Evolutionary conservation across 2,888 invertebrate species (phyloP).

Genomic region (Agrilus biguttatus): DNA sequence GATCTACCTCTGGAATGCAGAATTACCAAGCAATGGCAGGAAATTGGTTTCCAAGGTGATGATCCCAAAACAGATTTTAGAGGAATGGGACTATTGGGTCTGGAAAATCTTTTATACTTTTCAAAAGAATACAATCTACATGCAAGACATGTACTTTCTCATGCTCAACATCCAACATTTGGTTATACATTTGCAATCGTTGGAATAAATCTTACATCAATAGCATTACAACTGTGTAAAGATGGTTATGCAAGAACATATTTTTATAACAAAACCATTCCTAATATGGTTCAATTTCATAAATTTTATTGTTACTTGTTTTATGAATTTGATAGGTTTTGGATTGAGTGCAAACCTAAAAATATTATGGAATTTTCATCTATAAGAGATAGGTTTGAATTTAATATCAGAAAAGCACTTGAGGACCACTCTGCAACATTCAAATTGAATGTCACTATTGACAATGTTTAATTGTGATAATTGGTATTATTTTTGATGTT

Average conservation of each 20-base stretch:
- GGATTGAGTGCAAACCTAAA: constrained; percentile 81
- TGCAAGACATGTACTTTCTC: constrained; percentile 69
- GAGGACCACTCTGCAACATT: constrained; percentile 57
- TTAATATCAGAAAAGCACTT: constrained; percentile 50
- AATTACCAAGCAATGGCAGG: constrained; percentile 86
- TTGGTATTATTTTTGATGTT: no score
- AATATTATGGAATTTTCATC: constrained; percentile 93
- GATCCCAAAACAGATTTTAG: constrained; percentile 98
- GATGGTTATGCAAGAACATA: constrained; percentile 78
- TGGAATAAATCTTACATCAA: constrained; percentile 88
- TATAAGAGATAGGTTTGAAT: constrained; percentile 75
- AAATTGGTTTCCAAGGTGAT: constrained; percentile 94
- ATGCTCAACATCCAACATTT: constrained; percentile 77
- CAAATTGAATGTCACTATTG: constrained; percentile 65
- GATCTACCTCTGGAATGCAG: constrained; percentile 53
- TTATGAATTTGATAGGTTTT: constrained; percentile 87
- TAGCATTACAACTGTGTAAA: constrained; percentile 70
- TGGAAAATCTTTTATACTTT: constrained; percentile 84
- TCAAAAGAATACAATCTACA: constrained; percentile 65
- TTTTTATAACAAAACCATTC: constrained; percentile 68
- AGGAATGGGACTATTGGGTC: constrained; percentile 90
- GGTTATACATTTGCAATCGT: constrained; percentile 86
- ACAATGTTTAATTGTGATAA: constrained; percentile 41
- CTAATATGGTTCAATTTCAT: constrained; percentile 67
- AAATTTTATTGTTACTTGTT: constrained; percentile 88